Base-by-base conservation (phyloP, 64 coral and sea anemone genomes). In the Montipora efflorescens region DNA sequence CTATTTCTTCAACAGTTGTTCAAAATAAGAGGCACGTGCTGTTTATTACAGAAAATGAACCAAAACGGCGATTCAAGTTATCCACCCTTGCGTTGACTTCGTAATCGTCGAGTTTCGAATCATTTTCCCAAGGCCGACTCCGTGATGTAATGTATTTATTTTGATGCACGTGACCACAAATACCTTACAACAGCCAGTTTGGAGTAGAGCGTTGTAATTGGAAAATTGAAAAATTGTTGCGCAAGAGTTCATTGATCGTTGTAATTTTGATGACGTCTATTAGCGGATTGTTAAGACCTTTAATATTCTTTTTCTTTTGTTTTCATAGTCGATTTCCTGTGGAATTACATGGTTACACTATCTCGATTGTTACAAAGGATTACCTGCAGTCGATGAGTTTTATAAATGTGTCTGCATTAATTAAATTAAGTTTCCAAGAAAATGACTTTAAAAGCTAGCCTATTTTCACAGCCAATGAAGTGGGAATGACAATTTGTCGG, bases 271-370 rank as follows among this genome's bases (percentile, higher is more conserved):
- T 86, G 66, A 25, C 82, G 62, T 71, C 48, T 13, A 28, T 22
- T 86, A 25, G 43, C 67, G 66, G 66, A 9, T 51, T 71, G 15
- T 71, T 72, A 72, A 86, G 45, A 71, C 36, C 2, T 8, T 8
- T 2, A 20, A 71, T 49, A 71, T 86, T 86, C 48, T 18, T 86
- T 71, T 16, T 70, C 45, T 22, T 50, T 86, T 86, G 66, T 86
- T 71, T 72, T 16, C 46, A 15, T 36, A 36, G 36, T n/a, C 4
- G 82, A 21, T 45, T 13, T 67, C 16, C 36, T 16, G 44, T 23
- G 66, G 64, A 71, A 86, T 49, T 71, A 71, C 46, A 86, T 46
- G 66, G 62, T 71, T 72, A 64, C 19, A 22, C 59, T 28, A 51
- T 69, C 43, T 15, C 18, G 5, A 69, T 86, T 23, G 62, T 83